Conservation (phyloP, 2,888 invertebrate genomes). For the Lamellibrachia satsuma region DNA sequence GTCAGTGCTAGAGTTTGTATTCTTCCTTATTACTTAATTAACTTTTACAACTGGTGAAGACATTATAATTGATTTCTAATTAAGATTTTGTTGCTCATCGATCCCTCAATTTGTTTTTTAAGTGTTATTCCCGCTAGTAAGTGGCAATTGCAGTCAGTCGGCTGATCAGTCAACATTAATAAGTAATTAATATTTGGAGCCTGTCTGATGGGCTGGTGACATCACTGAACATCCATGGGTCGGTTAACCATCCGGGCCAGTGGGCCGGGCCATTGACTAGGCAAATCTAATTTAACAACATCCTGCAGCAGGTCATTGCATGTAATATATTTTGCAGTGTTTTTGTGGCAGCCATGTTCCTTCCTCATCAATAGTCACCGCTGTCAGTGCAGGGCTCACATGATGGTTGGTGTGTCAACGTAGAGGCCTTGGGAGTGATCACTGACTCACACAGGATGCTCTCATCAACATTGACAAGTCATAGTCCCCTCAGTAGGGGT, state of each 20-base stretch:
- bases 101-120: too few species aligned
- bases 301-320: background rate
- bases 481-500: background rate
- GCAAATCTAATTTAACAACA: background rate
- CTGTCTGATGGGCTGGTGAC: too few species aligned
- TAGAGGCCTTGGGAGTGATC: background rate
- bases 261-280: background rate
- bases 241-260: background rate
- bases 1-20: too few species aligned
- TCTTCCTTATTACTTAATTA: too few species aligned
- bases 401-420: background rate
- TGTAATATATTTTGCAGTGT: background rate
- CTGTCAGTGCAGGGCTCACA: background rate
- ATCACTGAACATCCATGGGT: too few species aligned
- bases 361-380: background rate
- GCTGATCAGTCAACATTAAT: background rate
- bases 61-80: too few species aligned
- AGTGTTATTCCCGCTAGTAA: too few species aligned
- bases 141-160: background rate
- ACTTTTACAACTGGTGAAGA: too few species aligned
- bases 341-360: background rate
- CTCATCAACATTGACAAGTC: background rate
- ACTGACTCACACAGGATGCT: conserved; percentile 17
- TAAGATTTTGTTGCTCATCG: too few species aligned
- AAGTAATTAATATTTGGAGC: background rate